These are phyloP conservation scores for Pseudachorutes palmiensis DNA, from an alignment of 1,140 invertebrate species.

Conservation along the genomic window DNA sequence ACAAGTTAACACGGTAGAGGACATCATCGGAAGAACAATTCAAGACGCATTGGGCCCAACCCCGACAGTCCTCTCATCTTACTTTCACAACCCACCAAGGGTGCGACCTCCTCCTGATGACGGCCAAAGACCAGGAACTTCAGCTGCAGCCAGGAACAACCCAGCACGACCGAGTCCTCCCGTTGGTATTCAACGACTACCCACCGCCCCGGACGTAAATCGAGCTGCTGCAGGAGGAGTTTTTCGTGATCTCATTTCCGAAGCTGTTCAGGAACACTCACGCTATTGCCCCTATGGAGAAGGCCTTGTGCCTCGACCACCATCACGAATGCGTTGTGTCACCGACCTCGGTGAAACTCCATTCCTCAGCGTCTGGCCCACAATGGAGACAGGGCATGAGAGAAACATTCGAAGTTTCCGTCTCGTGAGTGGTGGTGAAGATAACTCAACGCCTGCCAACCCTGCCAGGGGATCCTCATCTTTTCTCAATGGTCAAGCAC, in stretches of 20 bases:
- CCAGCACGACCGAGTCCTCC: too few relatives aligned
- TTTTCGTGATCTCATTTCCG: neutral
- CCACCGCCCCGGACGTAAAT: too few relatives aligned
- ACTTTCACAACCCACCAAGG: too few relatives aligned
- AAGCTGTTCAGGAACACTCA: constrained; percentile 24
- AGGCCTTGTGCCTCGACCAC: constrained; percentile 22
- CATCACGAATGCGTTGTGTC: constrained; percentile 31
- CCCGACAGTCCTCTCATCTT: too few relatives aligned
- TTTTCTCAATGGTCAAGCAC: too few relatives aligned
- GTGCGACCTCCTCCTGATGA: too few relatives aligned
- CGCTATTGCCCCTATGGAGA: constrained; percentile 33
- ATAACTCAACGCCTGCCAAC: too few relatives aligned
- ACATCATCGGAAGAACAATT: neutral
- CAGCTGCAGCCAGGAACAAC: too few relatives aligned
- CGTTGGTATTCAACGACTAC: too few relatives aligned
- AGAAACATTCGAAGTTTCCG: constrained; percentile 25
- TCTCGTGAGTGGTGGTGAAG: neutral
- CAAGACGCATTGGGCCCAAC: neutral
- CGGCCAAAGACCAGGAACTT: too few relatives aligned
- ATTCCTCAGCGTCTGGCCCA: constrained; percentile 30
- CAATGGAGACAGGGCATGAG: constrained; percentile 30
- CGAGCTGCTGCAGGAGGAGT: neutral
- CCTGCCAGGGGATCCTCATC: too few relatives aligned
- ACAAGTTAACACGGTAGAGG: neutral
- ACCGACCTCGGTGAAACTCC: constrained; percentile 29